Evolutionary conservation across 1,140 invertebrate genomes (phyloP).

Genomic region (Chironomus tepperi): DNA sequence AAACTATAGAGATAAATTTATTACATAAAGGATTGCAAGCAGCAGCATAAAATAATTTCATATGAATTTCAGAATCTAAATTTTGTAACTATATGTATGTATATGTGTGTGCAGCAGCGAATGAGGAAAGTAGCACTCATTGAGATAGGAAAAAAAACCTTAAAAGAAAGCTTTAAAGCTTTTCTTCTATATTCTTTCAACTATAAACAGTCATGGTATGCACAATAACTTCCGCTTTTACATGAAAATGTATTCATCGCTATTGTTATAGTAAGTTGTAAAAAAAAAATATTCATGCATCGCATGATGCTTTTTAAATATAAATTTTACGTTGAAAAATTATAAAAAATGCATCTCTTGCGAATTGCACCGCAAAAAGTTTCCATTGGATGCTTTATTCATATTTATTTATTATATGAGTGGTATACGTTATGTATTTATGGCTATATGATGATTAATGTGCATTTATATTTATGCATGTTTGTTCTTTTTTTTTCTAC

Average conservation of each 20-base stretch:
- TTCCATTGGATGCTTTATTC: constrained; percentile 7
- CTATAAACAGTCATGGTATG: too few relatives aligned
- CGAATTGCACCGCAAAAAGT: not conserved
- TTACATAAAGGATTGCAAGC: too few relatives aligned
- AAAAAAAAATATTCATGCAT: constrained; percentile 2
- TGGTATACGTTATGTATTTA: constrained; percentile 5
- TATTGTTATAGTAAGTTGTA: not conserved
- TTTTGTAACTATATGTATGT: too few relatives aligned
- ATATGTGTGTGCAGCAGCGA: too few relatives aligned
- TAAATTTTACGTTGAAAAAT: constrained; percentile 16
- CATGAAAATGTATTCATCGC: not conserved
- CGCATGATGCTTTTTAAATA: constrained; percentile 13
- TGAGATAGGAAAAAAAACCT: too few relatives aligned
- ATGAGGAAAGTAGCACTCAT: too few relatives aligned
- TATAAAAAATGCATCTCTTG: constrained; percentile 21
- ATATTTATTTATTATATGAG: constrained; percentile 11
- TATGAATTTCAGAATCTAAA: too few relatives aligned
- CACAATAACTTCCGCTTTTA: too few relatives aligned
- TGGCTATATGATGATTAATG: constrained; percentile 21
- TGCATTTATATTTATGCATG: constrained; percentile 23
- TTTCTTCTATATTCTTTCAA: too few relatives aligned
- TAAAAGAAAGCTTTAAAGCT: too few relatives aligned
- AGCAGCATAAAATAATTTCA: too few relatives aligned
- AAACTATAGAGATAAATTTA: too few relatives aligned
- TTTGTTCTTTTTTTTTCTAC: not conserved